Conservation (phyloP, 1,140 invertebrate species). For the Drosophila sechellia region DNA sequence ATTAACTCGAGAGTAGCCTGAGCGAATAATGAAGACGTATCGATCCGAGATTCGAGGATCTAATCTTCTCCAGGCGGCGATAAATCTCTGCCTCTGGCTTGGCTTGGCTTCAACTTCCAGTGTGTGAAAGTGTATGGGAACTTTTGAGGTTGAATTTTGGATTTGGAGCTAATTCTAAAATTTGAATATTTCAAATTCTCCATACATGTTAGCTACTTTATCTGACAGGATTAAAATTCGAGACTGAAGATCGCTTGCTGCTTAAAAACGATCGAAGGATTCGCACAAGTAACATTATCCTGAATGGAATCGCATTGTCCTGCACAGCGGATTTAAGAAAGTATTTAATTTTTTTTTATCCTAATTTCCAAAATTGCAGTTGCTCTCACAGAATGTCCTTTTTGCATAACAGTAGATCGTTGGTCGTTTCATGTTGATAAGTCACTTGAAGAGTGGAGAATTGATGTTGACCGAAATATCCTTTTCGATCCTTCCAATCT, state of each 20-base stretch:
- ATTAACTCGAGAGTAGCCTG: slow-evolving; percentile 45
- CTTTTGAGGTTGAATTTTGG: not conserved
- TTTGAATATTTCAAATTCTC: not conserved
- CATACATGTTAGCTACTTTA: not conserved
- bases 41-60: too few species aligned
- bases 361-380: too few species aligned
- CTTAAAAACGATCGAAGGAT: not conserved
- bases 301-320: too few species aligned
- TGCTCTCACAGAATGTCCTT: not conserved
- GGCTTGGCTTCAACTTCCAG: not conserved
- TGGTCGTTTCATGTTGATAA: slow-evolving; percentile 3
- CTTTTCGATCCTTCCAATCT: slow-evolving; percentile 2
- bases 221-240: not conserved
- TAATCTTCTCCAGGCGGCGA: not conserved
- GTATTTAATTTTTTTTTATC: too few species aligned
- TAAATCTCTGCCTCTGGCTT: not conserved
- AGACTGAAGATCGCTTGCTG: not conserved
- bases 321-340: too few species aligned
- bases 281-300: not conserved
- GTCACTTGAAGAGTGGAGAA: slow-evolving; percentile 9
- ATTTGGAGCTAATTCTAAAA: not conserved
- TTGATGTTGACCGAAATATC: not conserved
- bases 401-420: not conserved
- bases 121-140: not conserved
- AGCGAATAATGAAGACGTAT: not conserved